Base-by-base conservation (phyloP, 2,888 invertebrate genomes). In the Drosophila neonasuta region DNA sequence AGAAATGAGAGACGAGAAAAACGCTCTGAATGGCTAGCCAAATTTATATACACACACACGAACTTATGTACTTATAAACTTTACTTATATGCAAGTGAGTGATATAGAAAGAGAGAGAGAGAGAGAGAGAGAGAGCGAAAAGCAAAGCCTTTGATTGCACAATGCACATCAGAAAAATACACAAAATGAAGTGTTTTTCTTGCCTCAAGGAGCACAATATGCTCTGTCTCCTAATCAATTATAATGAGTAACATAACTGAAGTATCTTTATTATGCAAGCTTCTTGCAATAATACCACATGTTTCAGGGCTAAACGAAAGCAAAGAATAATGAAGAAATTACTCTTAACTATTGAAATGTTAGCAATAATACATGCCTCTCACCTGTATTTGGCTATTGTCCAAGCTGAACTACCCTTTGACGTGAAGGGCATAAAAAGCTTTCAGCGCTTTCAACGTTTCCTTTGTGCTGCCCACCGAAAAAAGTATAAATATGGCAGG, bases 381-480 rank as follows among this genome's bases (percentile, higher is more conserved):
- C 15, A 17, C 15, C 34, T 56, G 17, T 13, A 20, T 41, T 20
- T 24, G 24, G 11, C 5, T 36, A 9, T 42, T 42, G 3, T 30
- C 13, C 29, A 13, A 76, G 68, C 69, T 60, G 64, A 79, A 70
- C 79, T 80, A 50, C 81, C 77, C 75, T 66, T 48, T 34, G n/a
- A 54, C 44, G 48, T 44, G 41, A 20, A 83, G 81, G 69, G 84
- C 74, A 81, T 77, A 77, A 75, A 80, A 81, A 81, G 85, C 80
- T 81, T 84, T 80, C 84, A 80, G 67, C 68, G 73, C 77, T 79
- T 81, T 81, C 82, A 77, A 81, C 81, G 76, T 77, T 72, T 79
- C 81, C 85, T 79, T 81, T 81, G 80, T 80, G 74, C 54, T 77
- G 75, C 65, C 65, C 68, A 79, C 77, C 77, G 46, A 81, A 79